Evolutionary conservation across 1,140 invertebrate species (phyloP), one percentile per base, ranked within the genome.

Genomic region (Ruditapes philippinarum): DNA sequence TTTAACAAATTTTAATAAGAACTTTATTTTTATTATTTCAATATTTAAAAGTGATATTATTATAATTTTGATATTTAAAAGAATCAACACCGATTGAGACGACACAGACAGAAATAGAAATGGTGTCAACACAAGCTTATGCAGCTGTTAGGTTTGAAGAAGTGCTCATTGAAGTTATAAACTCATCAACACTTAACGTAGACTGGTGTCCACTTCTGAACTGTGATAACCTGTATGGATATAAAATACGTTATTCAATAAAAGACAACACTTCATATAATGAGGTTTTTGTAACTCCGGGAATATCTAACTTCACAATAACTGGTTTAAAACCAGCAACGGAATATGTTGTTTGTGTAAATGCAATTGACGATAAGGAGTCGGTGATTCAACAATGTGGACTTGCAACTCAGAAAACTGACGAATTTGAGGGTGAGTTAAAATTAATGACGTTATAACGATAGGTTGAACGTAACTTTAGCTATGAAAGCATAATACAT

Each of bases 241-340:
- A 89, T 70, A 89, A 89, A 76, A 83, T 89, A 31, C 87, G 87
- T 25, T 89, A 89, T 33, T 45, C 45, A n/a, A 89, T 89, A 36
- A 89, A 82, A 45, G 49, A 89, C 78, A 81, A 54, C 12, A 22
- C 62, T 5, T 89, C 87, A 9, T 82, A 89, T 31, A 89, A 89
- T 76, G 87, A 89, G 60, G 70, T 82, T 25, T 89, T 82, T 89
- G 87, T 89, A 14, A 82, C 87, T 51, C 25, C 87, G 12, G 87
- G 87, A 25, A 89, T 83, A 54, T 57, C 87, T 22, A 89, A 51
- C 31, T 89, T 82, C 45, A 82, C 87, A 36, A 36, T 89, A 22
- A 89, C 40, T 60, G 87, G 79, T 2, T 33, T 89, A 33, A 82
- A 60, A 42, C 87, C 87, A 11, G 79, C 60, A 0, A 89, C 87